Base-by-base conservation (phyloP, 2,888 invertebrate species). In the Patella pellucida region DNA sequence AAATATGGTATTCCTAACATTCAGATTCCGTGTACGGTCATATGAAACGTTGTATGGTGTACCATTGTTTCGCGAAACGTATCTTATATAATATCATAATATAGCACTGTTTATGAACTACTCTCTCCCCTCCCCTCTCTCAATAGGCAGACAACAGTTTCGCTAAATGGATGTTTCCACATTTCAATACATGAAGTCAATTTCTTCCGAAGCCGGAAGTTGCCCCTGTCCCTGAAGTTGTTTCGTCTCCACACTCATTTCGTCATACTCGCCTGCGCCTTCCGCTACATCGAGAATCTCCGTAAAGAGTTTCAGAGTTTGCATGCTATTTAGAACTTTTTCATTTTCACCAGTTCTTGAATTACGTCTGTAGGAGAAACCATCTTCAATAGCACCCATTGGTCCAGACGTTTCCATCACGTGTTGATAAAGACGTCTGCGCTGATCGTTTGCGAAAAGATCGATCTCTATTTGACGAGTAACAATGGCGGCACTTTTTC, bases 391-490 rank as follows among this genome's bases (percentile, higher is more conserved):
- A 54, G 75, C 74, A 50, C 77, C 74, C 27, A 50, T 31, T 31
- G 68, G 68, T 23, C 81, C 81, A 5, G 84, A 79, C 19, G 81
- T 82, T 27, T 84, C 85, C 88, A 89, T 87, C 41, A 89, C 88
- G 56, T 86, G 84, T 23, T 88, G 82, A 76, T 88, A 89, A 72
- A 90, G 80, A 15, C 86, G 85, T 54, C 88, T 81, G 23, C 90
- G 81, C 77, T 89, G 89, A 52, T 86, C 87, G 14, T 87, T 90
- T 27, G 88, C 90, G 62, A 85, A 79, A 67, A 90, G 81, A 80
- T 90, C 90, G n/a, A 90, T 88, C 78, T 90, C 89, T 69, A 90
- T 89, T 23, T 87, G 83, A 5, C 90, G 75, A 11, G 90, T 90
- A 12, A 90, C 90, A 68, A 90, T 88, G 41, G 90, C 90, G 51